These are phyloP conservation scores for Lerista edwardsae DNA, from an alignment of 2,797 vertebrate genomes.

Conservation along the genomic window DNA sequence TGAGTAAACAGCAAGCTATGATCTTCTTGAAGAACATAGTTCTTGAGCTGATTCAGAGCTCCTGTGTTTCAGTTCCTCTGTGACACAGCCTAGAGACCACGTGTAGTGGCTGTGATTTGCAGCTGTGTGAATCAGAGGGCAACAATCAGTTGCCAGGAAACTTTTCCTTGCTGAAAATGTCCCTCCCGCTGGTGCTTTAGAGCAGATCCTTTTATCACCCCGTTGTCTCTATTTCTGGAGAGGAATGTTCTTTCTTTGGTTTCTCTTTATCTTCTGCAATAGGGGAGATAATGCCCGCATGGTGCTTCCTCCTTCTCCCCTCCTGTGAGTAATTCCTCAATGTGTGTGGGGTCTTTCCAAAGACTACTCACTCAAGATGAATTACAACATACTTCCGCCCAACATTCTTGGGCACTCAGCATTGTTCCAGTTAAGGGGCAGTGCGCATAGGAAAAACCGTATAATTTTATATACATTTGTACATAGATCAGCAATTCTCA, in stretches of 20 bases:
- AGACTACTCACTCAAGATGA: neutral
- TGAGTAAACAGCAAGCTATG: neutral
- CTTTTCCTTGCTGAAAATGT: neutral
- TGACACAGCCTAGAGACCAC: neutral
- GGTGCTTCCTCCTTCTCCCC: neutral
- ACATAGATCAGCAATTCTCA: no score
- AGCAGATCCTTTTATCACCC: neutral
- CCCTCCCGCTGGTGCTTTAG: neutral
- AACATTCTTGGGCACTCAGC: neutral
- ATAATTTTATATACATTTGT: no score
- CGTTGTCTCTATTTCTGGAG: conserved; percentile 14
- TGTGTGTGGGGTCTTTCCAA: neutral
- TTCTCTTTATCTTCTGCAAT: neutral
- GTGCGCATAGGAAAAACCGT: neutral
- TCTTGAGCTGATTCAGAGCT: neutral
- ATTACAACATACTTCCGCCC: neutral
- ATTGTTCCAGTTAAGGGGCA: neutral
- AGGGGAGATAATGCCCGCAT: neutral
- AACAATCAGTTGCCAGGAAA: conserved; percentile 26
- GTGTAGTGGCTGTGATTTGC: neutral
- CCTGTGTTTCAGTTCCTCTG: neutral
- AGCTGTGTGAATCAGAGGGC: neutral
- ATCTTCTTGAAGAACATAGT: neutral
- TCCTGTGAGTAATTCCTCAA: conserved; percentile 9
- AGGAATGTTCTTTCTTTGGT: neutral